Percentiles rank a stretch among this genome's conserved stretches.
Conservation (phyloP, 53 echinoderm and acorn worm genomes). For the Mesocentrotus franciscanus region DNA sequence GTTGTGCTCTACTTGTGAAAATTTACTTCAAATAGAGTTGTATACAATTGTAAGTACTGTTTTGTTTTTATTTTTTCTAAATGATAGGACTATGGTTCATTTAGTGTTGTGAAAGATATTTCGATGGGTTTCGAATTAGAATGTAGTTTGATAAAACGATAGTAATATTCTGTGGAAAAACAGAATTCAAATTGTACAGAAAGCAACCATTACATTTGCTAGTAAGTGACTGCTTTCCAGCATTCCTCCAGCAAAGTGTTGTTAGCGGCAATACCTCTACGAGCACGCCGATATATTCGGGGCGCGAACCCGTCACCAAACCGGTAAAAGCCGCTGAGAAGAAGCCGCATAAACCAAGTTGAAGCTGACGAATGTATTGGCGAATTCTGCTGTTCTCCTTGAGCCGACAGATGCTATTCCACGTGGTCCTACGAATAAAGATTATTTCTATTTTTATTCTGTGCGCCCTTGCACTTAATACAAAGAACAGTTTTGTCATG, state of each 20-base stretch:
- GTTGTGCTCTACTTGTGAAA: background rate
- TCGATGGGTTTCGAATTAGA: background rate
- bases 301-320: background rate
- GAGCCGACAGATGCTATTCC: conserved; percentile 9
- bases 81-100: background rate
- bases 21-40: background rate
- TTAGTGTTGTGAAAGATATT: background rate
- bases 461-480: conserved; percentile 30
- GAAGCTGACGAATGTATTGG: background rate
- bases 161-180: background rate
- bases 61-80: too few relatives aligned
- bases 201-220: background rate
- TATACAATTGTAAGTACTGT: background rate
- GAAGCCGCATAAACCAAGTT: background rate
- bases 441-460: conserved; percentile 12
- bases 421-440: background rate
- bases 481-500: conserved; percentile 55
- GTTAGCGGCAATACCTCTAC: background rate
- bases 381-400: background rate
- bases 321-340: background rate
- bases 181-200: background rate
- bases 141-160: background rate
- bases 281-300: background rate
- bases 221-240: background rate
- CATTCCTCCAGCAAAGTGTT: background rate